Conservation (phyloP, 1,140 invertebrate genomes). For the Papilio helenus region DNA sequence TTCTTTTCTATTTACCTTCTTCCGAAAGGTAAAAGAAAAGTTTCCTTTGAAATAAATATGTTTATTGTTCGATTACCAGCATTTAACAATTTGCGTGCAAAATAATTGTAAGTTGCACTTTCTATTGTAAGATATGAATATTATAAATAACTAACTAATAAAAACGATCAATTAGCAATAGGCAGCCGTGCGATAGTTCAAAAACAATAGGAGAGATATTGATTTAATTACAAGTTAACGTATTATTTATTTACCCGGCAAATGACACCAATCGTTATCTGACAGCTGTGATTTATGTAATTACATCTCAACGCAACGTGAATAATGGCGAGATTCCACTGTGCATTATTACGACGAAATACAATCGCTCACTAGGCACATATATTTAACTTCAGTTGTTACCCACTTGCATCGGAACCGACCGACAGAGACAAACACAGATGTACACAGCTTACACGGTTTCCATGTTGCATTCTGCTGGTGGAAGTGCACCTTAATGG, state of each 20-base stretch:
- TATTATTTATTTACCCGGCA: constrained; percentile 34
- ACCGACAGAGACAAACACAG: too few relatives aligned
- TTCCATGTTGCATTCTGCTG: too few relatives aligned
- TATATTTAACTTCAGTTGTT: too few relatives aligned
- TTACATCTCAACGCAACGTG: constrained; percentile 61
- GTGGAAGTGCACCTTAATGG: background rate
- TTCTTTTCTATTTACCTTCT: background rate
- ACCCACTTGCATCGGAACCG: too few relatives aligned
- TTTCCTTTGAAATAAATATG: background rate
- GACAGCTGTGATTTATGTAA: constrained; percentile 67
- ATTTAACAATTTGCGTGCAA: background rate
- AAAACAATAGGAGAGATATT: constrained; percentile 32
- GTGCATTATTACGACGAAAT: too few relatives aligned
- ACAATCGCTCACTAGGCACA: too few relatives aligned
- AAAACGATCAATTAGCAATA: constrained; percentile 21
- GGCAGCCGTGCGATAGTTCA: constrained; percentile 8
- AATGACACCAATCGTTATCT: constrained; percentile 64
- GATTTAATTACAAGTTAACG: constrained; percentile 27
- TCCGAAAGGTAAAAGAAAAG: background rate
- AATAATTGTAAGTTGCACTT: background rate
- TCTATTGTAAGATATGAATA: background rate
- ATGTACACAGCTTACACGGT: too few relatives aligned
- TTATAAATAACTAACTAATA: background rate
- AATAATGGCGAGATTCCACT: constrained; percentile 44
- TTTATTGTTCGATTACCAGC: background rate